phyloP scores from a whole-genome alignment of 2,113 vertebrate species.

The Ardeotis arabs region DNA sequence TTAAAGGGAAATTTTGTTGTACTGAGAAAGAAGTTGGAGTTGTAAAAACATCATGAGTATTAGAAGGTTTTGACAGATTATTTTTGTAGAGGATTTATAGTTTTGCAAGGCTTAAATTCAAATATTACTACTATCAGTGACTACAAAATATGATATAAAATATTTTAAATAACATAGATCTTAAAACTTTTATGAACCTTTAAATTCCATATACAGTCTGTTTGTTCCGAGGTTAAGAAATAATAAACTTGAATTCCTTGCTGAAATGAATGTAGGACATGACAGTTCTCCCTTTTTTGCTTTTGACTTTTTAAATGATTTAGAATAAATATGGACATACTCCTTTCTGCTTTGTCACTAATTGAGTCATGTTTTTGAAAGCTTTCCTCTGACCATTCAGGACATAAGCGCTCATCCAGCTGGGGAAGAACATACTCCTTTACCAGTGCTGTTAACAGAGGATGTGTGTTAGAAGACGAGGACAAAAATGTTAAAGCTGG shows the following conservation, averaged over 20 bases:
- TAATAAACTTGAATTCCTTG: background rate
- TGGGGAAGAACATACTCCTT: slow-evolving; percentile 97
- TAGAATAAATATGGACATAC: accelerated
- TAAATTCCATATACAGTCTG: background rate
- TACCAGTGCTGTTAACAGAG: slow-evolving; percentile 92
- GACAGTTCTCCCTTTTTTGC: background rate
- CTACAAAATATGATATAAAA: background rate
- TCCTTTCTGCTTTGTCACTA: background rate
- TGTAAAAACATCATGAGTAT: background rate
- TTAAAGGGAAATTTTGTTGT: background rate
- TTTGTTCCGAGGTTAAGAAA: background rate
- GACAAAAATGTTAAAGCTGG: slow-evolving; percentile 89
- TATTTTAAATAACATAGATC: background rate
- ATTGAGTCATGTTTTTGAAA: slow-evolving; percentile 51
- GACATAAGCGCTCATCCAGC: slow-evolving; percentile 92
- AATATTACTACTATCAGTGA: background rate
- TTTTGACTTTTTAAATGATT: background rate
- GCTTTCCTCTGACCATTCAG: slow-evolving; percentile 73
- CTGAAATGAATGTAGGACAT: background rate
- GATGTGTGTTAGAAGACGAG: slow-evolving; percentile 87
- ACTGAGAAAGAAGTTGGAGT: background rate
- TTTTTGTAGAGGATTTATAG: background rate
- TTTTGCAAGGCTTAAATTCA: background rate
- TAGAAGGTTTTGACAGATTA: background rate
- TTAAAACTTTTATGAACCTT: background rate